These are phyloP conservation scores for Myotis vivesi DNA, from an alignment of 2,797 vertebrate species.

Conservation along the genomic window DNA sequence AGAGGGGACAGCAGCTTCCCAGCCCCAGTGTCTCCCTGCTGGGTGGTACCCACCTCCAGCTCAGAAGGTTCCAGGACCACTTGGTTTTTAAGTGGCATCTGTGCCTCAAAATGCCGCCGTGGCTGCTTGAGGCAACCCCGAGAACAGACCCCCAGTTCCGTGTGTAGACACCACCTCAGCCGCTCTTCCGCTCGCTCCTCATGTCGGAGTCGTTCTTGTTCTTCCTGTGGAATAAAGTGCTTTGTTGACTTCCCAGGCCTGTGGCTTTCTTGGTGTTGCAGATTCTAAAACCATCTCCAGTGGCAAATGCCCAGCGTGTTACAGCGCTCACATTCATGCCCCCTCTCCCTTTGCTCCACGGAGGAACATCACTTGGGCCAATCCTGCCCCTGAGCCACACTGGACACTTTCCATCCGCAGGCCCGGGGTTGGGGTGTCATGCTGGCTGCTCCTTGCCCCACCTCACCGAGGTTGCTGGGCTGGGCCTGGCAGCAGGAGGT, in stretches of 20 bases:
- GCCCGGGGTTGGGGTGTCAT: rapidly evolving
- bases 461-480: rapidly evolving
- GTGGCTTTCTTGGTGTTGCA: not conserved
- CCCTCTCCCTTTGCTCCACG: not conserved
- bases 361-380: rapidly evolving
- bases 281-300: not conserved
- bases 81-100: conserved; percentile 41
- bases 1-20: not conserved
- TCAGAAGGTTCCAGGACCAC: not conserved
- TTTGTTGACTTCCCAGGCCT: conserved; percentile 2
- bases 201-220: conserved; percentile 16
- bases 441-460: not conserved
- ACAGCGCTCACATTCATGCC: rapidly evolving
- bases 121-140: not conserved
- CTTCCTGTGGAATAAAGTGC: conserved; percentile 74
- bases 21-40: not conserved
- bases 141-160: not conserved
- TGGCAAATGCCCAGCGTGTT: not conserved
- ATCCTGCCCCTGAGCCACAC: not conserved
- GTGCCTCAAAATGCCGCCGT: conserved; percentile 45
- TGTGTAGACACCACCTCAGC: not conserved
- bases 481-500: rapidly evolving
- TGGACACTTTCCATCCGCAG: rapidly evolving
- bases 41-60: not conserved
- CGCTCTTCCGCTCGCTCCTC: not conserved